Base-by-base conservation (phyloP, 1,140 invertebrate genomes). In the Eueides isabella region DNA sequence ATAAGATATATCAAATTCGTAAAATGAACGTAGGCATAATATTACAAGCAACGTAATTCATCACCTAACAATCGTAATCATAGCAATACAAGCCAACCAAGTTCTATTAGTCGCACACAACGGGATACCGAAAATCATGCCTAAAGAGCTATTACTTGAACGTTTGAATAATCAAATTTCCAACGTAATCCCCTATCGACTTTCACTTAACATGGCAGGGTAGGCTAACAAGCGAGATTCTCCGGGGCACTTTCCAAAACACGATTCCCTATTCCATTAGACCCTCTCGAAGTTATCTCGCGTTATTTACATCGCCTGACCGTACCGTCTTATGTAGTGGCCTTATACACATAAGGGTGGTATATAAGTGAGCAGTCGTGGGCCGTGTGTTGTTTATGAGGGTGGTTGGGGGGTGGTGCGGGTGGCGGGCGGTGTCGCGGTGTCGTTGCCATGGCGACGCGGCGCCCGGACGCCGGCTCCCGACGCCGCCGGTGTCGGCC, bases 401-500 rank as follows among this genome's bases (percentile, higher is more conserved):
- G 84, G 79, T 82, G 84, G 79, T 82, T 81, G 85, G 83, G 82
- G 69, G 71, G 62, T 33, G 71, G n/a, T 5, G 16, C 28, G 70
- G 3, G 38, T 62, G 66, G 83, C 48, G 85, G 82, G 84, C 84
- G 88, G 89, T 86, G 89, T 87, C 85, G 89, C 92, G 92, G 93
- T 94, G 94, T 94, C 92, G 94, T 95, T 87, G 93, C 91, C 92
- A 94, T 94, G 94, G 94, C 87, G 91, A 95, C 94, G 90, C 85
- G 87, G 87, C 89, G 86, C 88, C 87, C 90, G 88, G 91, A 85
- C 90, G 89, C 87, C 84, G 86, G 86, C 92, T 90, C 87, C 88
- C 93, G 94, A 94, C 94, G 94, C 94, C 94, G 90, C 93, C 94
- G 90, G 94, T 94, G 94, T 94, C 94, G 94, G 94, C 88, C 93